These are phyloP conservation scores for Todiramphus chloris DNA, from an alignment of 2,113 vertebrate species.

Conservation along the genomic window DNA sequence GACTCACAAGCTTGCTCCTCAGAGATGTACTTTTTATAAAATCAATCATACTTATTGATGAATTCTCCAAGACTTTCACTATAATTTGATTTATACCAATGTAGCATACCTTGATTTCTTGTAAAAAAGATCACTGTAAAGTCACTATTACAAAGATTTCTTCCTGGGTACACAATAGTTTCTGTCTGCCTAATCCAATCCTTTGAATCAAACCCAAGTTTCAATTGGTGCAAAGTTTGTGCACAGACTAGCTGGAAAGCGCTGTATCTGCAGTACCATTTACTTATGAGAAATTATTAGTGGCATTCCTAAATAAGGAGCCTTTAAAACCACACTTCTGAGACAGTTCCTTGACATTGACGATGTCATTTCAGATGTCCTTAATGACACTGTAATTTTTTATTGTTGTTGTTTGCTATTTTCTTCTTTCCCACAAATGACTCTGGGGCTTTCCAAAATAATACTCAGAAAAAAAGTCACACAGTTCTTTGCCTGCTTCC, in stretches of 20 bases:
- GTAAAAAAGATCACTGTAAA: constrained; percentile 1
- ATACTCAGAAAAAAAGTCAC: neutral
- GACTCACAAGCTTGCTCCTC: neutral
- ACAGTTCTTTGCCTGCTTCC: neutral
- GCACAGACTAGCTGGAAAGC: neutral
- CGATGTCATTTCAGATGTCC: neutral
- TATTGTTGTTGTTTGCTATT: neutral
- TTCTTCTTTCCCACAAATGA: neutral
- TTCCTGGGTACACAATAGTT: neutral
- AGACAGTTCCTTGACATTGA: neutral
- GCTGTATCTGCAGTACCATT: neutral
- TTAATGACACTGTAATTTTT: neutral
- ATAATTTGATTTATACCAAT: constrained; percentile 18
- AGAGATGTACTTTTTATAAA: neutral
- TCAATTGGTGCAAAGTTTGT: neutral
- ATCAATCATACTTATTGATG: neutral
- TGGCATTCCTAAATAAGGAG: neutral
- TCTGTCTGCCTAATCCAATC: constrained; percentile 12
- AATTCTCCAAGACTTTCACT: neutral
- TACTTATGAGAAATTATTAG: neutral
- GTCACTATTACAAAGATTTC: neutral
- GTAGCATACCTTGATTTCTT: constrained; percentile 14
- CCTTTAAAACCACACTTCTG: neutral
- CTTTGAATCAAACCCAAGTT: neutral
- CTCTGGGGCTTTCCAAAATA: neutral